These are phyloP conservation scores for Acrossocheilus wenchowensis DNA, from an alignment of 2,797 vertebrate species.

Conservation along the genomic window DNA sequence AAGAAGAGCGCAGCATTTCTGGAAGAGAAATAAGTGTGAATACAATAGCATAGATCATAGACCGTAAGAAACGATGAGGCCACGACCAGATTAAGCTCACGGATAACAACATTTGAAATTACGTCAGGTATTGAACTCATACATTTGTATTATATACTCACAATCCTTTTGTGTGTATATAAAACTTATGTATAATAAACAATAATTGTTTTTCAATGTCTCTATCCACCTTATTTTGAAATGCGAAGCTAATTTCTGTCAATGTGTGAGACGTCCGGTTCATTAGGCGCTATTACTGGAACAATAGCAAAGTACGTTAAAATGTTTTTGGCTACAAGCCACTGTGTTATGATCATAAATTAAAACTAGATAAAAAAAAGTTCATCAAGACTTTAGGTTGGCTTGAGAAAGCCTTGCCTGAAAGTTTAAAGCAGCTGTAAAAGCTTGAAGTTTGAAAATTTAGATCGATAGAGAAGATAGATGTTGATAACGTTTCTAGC, in stretches of 20 bases:
- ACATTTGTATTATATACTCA: not conserved
- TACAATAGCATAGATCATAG: not conserved
- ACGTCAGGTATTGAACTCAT: not conserved
- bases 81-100: not conserved
- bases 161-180: not conserved
- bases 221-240: not conserved
- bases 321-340: no score
- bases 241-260: not conserved
- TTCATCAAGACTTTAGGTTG: no score
- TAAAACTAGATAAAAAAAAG: no score
- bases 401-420: no score
- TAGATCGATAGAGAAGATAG: no score
- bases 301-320: no score
- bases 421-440: no score
- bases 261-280: not conserved
- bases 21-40: constrained; percentile 76
- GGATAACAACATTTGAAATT: not conserved
- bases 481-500: no score
- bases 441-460: no score
- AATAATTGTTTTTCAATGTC: not conserved
- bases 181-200: not conserved
- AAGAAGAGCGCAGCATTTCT: constrained; percentile 51
- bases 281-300: no score
- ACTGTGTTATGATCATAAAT: no score
- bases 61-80: not conserved